Evolutionary conservation across 2,888 invertebrate species (phyloP), one percentile per base, ranked within the genome.

Genomic region (Xestia rhomboidea): DNA sequence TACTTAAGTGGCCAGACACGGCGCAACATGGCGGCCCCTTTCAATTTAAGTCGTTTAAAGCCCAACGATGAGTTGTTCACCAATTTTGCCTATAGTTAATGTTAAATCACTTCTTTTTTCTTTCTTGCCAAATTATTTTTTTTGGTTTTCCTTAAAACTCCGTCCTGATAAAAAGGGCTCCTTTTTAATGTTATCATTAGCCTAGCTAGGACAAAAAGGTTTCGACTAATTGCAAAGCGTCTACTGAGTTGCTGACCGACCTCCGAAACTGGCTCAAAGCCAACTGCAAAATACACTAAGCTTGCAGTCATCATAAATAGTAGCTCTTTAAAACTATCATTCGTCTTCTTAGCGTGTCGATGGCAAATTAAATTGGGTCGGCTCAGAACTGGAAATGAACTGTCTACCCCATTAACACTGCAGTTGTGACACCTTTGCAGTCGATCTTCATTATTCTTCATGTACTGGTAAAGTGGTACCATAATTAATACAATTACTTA

Each of bases 281-380:
- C 62, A 62, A 76, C 46, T 41, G 49, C 41, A 41, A 75, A 41
- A 41, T 62, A 21, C 76, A 76, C 49, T 76, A 51, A 27, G 51
- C 18, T 51, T 24, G 18, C 51, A 51, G 38, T 27, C 27, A 41
- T 38, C 51, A 11, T 51, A 69, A 69, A 69, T 68, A 73, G 49
- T 51, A 30, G 49, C 27, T 73, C 27, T 51, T 70, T 30, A 24
- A 69, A 67, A n/a, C 34, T 34, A 13, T 27, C 21, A 49, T 49
- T 7, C 2, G 7, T 49, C 21, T 49, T 49, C 46, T 49, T 7
- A 21, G 5, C 18, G 46, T 21, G 18, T 49, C 2, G 21, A 49
- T 49, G 18, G 2, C 21, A 18, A 46, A 18, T 18, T 46, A 6
- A 6, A 21, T 46, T 46, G 46, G 18, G 18, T 21, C 21, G 7